Evolutionary conservation across 2,888 invertebrate genomes (phyloP).

Genomic region (Cheilosia variabilis): DNA sequence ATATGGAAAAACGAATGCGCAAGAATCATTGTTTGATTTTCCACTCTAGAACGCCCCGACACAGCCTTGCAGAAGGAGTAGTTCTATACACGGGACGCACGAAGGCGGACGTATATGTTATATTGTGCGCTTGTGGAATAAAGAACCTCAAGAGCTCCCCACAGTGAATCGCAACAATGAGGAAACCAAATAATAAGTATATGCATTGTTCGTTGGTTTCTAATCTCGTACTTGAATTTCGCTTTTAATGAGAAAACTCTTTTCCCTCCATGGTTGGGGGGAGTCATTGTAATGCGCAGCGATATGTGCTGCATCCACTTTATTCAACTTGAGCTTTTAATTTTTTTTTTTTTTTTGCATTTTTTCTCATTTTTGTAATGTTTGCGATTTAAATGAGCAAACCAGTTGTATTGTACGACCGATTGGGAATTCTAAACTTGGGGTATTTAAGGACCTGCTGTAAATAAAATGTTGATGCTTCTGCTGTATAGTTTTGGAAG

Average conservation of each 20-base stretch:
- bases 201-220: conserved; percentile 71
- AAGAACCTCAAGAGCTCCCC: conserved; percentile 58
- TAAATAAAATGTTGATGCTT: neutral
- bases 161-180: conserved; percentile 67
- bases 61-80: conserved; percentile 6
- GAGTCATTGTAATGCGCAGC: conserved; percentile 40
- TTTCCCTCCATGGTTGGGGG: conserved; percentile 45
- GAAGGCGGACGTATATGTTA: conserved; percentile 19
- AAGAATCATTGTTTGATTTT: conserved; percentile 72
- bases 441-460: too few species aligned
- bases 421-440: neutral
- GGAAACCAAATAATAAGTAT: conserved; percentile 75
- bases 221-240: conserved; percentile 74
- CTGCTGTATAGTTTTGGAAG: too few species aligned
- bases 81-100: conserved; percentile 6
- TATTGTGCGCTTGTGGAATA: conserved; percentile 58
- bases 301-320: conserved; percentile 52
- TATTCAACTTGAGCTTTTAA: conserved; percentile 40
- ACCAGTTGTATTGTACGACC: conserved; percentile 19
- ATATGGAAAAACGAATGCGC: conserved; percentile 57
- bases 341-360: conserved; percentile 5
- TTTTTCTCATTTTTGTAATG: conserved; percentile 23
- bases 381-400: conserved; percentile 58
- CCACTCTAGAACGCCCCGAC: conserved; percentile 70
- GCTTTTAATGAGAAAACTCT: conserved; percentile 73